Evolutionary conservation across 1,140 invertebrate genomes (phyloP), one percentile per base, ranked within the genome.

Genomic region (Rhagoletis pomonella): DNA sequence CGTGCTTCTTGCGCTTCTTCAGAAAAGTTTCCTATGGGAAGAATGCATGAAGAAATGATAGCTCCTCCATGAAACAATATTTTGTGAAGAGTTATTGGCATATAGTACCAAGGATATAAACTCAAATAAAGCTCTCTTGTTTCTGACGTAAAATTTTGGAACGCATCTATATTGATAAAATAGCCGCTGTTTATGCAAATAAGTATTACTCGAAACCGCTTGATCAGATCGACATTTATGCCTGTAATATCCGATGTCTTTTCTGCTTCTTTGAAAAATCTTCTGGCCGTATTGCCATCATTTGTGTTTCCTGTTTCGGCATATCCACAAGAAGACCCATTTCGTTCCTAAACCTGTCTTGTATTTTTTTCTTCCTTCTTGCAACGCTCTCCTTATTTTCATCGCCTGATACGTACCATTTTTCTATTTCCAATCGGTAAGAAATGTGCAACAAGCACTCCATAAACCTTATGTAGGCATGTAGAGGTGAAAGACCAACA

Each of bases 391-490:
- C 12, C 12, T 62, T 62, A 62, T 64, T 64, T 2, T n/a, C n/a
- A 17, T 19, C 62, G 17, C 17, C n/a, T 64, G 62, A 17, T 19
- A 64, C 62, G n/a, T n/a, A 64, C 62, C 62, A 64, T 64, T 64
- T 19, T 64, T 64, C n/a, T 64, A 64, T 64, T 64, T 64, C 62
- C 14, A 19, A n/a, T 19, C 9, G 4, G 50, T 55, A 55, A 4
- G 50, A 6, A 9, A 55, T 62, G 59, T 62, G 59, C 59, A 14
- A 3, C 62, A 64, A 64, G 62, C 62, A 64, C n/a, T 64, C n/a
- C 62, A 64, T 64, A 64, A 64, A 64, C n/a, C 62, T 64, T 64
- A 64, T 19, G n/a, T 19, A 64, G 14, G n/a, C 62, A 64, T 64
- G 62, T 17, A 19, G n/a, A n/a, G 62, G 62, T 64, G 62, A 64